Evolutionary conservation across 2,888 invertebrate species (phyloP).

Genomic region (Omphaloscelis lunosa): DNA sequence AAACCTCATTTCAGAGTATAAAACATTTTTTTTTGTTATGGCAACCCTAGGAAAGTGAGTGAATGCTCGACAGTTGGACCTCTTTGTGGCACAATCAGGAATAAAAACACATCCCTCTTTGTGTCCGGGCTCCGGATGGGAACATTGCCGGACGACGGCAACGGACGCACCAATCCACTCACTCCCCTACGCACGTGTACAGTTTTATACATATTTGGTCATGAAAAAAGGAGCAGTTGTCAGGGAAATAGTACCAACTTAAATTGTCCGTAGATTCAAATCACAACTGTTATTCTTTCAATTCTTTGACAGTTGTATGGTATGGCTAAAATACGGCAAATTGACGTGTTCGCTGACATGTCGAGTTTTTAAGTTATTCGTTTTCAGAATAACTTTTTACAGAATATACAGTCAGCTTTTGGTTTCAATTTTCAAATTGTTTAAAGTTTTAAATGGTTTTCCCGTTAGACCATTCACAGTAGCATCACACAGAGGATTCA

Average conservation of each 20-base stretch:
- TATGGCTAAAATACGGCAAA: no score
- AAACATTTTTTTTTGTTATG: slow-evolving; percentile 66
- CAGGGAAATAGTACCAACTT: slow-evolving; percentile 6
- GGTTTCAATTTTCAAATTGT: slow-evolving; percentile 3
- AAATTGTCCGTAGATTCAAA: not conserved
- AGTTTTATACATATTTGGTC: slow-evolving; percentile 48
- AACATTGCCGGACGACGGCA: slow-evolving; percentile 70
- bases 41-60: slow-evolving; percentile 77
- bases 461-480: not conserved
- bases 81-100: slow-evolving; percentile 84
- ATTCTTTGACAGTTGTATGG: no score
- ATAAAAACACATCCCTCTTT: slow-evolving; percentile 86
- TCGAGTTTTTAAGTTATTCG: not conserved
- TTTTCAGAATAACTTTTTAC: not conserved
- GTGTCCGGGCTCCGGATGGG: slow-evolving; percentile 70
- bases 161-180: slow-evolving; percentile 77
- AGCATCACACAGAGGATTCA: slow-evolving; percentile 8
- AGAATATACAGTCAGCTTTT: not conserved
- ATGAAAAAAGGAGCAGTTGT: slow-evolving; percentile 24
- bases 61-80: slow-evolving; percentile 82
- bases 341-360: no score
- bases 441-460: slow-evolving; percentile 8
- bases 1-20: slow-evolving; percentile 56
- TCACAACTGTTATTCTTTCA: not conserved
- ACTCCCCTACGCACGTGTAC: slow-evolving; percentile 32